Evolutionary conservation across 92 coral and sea anemone species (phyloP).

Genomic region (Palythoa grandis): DNA sequence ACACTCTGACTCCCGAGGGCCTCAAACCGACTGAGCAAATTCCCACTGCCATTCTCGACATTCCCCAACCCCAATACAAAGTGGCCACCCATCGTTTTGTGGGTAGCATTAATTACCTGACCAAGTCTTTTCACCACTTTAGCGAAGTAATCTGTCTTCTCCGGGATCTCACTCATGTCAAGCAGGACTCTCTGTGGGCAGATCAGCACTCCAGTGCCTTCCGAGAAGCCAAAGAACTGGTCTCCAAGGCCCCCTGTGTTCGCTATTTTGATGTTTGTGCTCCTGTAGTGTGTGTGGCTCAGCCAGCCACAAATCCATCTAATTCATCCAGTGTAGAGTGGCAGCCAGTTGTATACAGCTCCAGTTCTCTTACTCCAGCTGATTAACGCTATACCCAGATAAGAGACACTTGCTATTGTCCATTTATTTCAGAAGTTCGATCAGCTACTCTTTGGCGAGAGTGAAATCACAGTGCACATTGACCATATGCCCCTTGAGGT

Average conservation of each 20-base stretch:
- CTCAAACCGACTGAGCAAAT: too few relatives aligned
- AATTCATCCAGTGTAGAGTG: not conserved
- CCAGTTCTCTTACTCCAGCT: not conserved
- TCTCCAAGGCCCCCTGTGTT: slow-evolving; percentile 18
- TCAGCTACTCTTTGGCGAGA: not conserved
- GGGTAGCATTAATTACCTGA: too few relatives aligned
- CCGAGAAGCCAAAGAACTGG: not conserved
- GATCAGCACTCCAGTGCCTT: not conserved
- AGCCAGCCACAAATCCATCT: not conserved
- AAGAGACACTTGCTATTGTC: too few relatives aligned
- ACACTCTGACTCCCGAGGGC: too few relatives aligned
- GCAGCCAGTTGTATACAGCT: not conserved
- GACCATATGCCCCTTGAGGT: not conserved
- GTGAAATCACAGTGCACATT: not conserved
- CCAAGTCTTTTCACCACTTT: not conserved
- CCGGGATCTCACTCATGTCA: not conserved
- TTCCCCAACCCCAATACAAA: too few relatives aligned
- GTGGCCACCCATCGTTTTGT: not conserved
- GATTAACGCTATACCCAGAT: too few relatives aligned
- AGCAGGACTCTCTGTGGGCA: not conserved
- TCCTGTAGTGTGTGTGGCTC: not conserved
- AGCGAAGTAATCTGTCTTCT: not conserved
- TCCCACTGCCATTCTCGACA: too few relatives aligned
- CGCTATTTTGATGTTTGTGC: not conserved
- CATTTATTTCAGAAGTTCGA: not conserved